These are phyloP conservation scores for Telmatochromis brichardi DNA, from an alignment of 2,113 vertebrate genomes.

Conservation along the genomic window DNA sequence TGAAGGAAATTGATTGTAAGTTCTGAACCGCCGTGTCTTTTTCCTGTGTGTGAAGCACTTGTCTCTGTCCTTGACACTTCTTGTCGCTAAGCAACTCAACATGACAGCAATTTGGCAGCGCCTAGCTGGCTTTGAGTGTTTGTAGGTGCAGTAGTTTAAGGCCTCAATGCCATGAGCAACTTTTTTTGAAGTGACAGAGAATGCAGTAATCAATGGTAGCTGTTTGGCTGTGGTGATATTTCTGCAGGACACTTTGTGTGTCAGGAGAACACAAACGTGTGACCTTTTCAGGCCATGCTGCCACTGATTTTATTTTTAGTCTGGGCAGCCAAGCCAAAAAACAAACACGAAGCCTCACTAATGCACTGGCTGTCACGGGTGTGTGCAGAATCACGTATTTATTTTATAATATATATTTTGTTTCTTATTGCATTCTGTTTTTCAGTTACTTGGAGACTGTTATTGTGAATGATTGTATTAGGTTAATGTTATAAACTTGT, in stretches of 20 bases:
- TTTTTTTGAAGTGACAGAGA: neutral
- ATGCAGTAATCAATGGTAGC: neutral
- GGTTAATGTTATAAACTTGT: neutral
- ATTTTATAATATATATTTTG: neutral
- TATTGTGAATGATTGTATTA: neutral
- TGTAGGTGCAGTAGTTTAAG: neutral
- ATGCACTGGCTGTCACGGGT: neutral
- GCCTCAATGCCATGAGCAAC: neutral
- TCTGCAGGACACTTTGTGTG: neutral
- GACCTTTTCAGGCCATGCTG: neutral
- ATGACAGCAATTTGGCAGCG: slow-evolving; percentile 19
- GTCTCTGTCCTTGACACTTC: slow-evolving; percentile 22
- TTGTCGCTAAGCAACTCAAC: slow-evolving; percentile 23
- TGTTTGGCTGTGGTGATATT: neutral
- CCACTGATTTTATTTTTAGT: neutral
- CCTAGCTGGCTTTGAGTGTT: neutral
- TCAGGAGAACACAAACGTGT: neutral
- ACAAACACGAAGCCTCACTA: neutral
- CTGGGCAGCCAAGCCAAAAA: neutral
- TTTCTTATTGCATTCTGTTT: neutral
- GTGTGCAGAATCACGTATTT: neutral
- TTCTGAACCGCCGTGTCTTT: neutral
- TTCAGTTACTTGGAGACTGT: neutral
- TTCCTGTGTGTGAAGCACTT: slow-evolving; percentile 6
- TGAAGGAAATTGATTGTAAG: neutral